Percentiles rank a stretch among this genome's conserved stretches.
Conservation (phyloP, 2,113 vertebrate genomes). For the Vireo altiloquus region DNA sequence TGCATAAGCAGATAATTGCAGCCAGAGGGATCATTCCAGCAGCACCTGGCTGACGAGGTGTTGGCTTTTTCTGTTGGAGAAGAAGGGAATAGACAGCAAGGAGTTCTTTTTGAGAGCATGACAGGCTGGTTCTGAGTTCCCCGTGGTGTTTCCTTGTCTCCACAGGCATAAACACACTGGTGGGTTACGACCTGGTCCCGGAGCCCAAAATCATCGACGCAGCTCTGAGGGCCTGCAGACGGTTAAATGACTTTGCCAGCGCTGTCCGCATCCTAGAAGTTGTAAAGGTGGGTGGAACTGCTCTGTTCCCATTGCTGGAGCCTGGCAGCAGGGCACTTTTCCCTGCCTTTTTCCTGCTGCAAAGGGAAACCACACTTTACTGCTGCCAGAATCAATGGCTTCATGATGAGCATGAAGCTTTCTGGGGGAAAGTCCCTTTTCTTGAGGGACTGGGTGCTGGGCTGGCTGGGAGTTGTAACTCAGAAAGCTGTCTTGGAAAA, state of each 20-base stretch:
- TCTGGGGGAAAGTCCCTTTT: no score
- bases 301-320: rapidly evolving
- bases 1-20: neutral
- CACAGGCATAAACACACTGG: constrained; percentile 91
- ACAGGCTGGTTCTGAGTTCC: neutral
- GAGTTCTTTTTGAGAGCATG: neutral
- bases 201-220: constrained; percentile 98
- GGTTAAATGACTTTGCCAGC: constrained; percentile 92
- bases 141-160: neutral
- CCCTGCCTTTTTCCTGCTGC: neutral
- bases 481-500: neutral
- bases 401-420: rapidly evolving
- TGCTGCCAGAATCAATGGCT: neutral
- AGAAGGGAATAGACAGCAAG: neutral
- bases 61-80: neutral
- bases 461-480: neutral
- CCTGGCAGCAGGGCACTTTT: neutral
- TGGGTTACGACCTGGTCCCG: constrained; percentile 94
- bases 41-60: neutral
- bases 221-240: constrained; percentile 89
- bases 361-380: rapidly evolving
- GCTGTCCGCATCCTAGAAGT: constrained; percentile 94
- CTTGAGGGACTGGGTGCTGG: neutral
- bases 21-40: neutral
- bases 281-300: constrained; percentile 83